Evolutionary conservation across 2,888 invertebrate species (phyloP), one percentile per base, ranked within the genome.

Genomic region (Lepidochitona cinerea): DNA sequence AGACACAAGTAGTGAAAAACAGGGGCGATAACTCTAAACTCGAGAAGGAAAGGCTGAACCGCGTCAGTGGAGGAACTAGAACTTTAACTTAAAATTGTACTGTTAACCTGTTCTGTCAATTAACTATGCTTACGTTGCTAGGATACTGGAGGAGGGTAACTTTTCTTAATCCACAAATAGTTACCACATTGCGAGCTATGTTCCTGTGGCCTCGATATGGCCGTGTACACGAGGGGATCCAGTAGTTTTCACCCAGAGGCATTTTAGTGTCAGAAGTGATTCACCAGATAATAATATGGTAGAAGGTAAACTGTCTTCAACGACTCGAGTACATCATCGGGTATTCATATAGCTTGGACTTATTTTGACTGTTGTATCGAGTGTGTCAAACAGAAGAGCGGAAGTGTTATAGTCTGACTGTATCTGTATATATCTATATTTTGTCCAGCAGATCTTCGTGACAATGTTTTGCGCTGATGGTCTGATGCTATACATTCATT

Each of bases 111-210:
- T 59, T 23, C 59, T 59, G 59, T 59, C 23, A 59, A 23, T 59
- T 59, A 59, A 59, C 59, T 59, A 59, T 59, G 59, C 29, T 59
- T 59, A 29, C 59, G 59, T 59, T 59, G 59, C 23, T 59, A 59
- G 59, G 59, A 59, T 59, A 29, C 59, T 29, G 59, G 59, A 59
- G 59, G 59, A 23, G 59, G 59, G 23, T 59, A 59, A 59, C 59
- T 23, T 23, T 59, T 59, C 29, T 59, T 59, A 59, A 59, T 14
- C 59, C 49, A n/a, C 49, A 49, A n/a, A 49, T 49, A 49, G 23
- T 49, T 49, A 23, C 49, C 49, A 18, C 18, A n/a, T n/a, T n/a
- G 49, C 23, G n/a, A 49, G 23, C 49, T n/a, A n/a, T 49, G 49
- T n/a, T 23, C 49, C 49, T 5, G 49, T 49, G n/a, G 23, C 49